Evolutionary conservation across 2,113 vertebrate genomes (phyloP).

Genomic region (Ursus arctos): DNA sequence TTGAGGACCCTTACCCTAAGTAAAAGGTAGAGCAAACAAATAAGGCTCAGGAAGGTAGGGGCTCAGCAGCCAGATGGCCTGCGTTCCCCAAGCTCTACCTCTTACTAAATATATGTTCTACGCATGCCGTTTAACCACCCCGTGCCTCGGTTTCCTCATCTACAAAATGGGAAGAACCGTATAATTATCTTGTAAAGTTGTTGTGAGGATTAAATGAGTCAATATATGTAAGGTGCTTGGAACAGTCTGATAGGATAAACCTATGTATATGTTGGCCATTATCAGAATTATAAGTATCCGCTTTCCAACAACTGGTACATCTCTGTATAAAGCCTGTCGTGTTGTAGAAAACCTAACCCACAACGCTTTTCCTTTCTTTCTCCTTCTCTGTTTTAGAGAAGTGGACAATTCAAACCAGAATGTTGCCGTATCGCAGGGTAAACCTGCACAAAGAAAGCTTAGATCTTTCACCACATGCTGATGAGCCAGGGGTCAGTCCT

Average conservation of each 20-base stretch:
- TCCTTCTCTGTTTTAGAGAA: background rate
- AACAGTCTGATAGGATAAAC: background rate
- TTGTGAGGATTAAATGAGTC: background rate
- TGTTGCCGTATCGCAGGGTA: background rate
- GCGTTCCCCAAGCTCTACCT: background rate
- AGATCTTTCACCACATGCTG: background rate
- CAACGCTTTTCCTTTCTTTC: background rate
- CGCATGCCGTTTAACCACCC: background rate
- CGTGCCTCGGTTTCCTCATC: background rate
- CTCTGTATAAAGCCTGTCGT: background rate
- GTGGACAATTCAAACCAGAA: background rate
- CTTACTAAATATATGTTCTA: background rate
- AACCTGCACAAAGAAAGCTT: background rate
- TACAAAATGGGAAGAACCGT: background rate
- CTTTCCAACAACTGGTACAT: background rate
- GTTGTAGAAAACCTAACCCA: background rate
- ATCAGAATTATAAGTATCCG: background rate
- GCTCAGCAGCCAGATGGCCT: background rate
- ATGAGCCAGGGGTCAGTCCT: slow-evolving; percentile 16
- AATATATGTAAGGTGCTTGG: background rate
- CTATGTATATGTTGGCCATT: background rate
- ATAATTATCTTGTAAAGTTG: background rate
- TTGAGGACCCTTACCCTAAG: background rate
- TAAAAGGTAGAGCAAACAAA: background rate
- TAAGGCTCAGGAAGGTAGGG: background rate